Evolutionary conservation across 2,113 vertebrate species (phyloP).

Genomic region (Vulpes lagopus): DNA sequence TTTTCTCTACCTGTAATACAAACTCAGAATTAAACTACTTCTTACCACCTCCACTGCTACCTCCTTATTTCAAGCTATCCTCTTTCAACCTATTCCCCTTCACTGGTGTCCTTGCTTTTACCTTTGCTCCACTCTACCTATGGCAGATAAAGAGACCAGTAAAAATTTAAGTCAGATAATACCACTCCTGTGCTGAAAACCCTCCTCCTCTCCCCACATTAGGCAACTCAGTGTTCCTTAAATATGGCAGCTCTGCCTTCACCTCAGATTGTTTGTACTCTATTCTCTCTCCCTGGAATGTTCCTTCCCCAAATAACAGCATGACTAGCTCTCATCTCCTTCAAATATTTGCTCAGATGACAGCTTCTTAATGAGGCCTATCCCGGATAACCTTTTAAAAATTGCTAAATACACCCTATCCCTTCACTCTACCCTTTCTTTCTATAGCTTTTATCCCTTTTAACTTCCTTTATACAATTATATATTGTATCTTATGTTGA

Average conservation of each 20-base stretch:
- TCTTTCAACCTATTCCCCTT: not conserved
- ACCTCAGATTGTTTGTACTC: not conserved
- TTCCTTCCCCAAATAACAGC: not conserved
- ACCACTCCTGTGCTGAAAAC: not conserved
- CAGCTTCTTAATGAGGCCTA: not conserved
- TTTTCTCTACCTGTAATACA: not conserved
- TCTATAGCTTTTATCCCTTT: not conserved
- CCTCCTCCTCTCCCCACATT: not conserved
- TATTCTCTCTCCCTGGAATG: not conserved
- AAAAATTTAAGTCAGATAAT: not conserved
- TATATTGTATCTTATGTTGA: not conserved
- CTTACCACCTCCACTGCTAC: not conserved
- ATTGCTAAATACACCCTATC: not conserved
- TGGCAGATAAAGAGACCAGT: not conserved
- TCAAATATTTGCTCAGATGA: not conserved
- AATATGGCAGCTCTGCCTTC: not conserved
- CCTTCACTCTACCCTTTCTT: not conserved
- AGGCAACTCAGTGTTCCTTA: not conserved
- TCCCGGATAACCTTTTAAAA: not conserved
- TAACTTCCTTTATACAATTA: not conserved
- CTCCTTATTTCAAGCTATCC: not conserved
- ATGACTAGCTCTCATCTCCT: not conserved
- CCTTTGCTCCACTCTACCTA: not conserved
- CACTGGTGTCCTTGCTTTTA: not conserved
- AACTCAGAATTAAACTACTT: not conserved